phyloP scores from a whole-genome alignment of 2,888 invertebrate genomes.

The Aproaerema taeniolella region DNA sequence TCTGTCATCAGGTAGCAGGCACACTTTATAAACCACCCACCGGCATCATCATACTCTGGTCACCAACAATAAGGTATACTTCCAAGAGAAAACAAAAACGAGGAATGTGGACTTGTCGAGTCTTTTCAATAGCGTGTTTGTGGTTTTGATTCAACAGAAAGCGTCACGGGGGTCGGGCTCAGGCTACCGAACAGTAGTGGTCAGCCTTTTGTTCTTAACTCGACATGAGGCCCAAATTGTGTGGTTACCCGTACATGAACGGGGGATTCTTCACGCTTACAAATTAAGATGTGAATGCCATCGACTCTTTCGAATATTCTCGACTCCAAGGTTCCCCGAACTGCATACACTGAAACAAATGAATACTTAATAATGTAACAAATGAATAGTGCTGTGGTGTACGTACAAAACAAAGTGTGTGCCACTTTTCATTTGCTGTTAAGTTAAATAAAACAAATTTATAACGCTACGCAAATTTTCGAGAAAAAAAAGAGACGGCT shows the following conservation, averaged over 20 bases:
- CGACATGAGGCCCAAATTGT: constrained; percentile 61
- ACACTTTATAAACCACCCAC: constrained; percentile 49
- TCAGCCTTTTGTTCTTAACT: constrained; percentile 47
- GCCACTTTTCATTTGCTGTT: too few species aligned
- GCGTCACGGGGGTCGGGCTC: constrained; percentile 41
- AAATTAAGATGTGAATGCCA: constrained; percentile 37
- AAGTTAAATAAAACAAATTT: too few species aligned
- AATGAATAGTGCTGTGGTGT: too few species aligned
- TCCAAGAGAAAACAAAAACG: constrained; percentile 40
- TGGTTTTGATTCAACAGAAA: constrained; percentile 59
- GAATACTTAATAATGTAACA: too few species aligned
- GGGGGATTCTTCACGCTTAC: constrained; percentile 35
- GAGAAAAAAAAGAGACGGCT: too few species aligned
- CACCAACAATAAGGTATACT: constrained; percentile 49
- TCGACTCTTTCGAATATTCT: constrained; percentile 4
- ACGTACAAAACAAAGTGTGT: too few species aligned
- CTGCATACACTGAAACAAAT: constrained; percentile 2
- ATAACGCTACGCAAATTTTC: too few species aligned
- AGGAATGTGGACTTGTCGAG: constrained; percentile 28
- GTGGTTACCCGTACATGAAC: constrained; percentile 37
- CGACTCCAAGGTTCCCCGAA: constrained; percentile 7
- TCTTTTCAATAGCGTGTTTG: constrained; percentile 55
- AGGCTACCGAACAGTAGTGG: constrained; percentile 62
- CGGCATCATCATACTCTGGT: constrained; percentile 67
- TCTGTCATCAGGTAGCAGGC: constrained; percentile 56